Evolutionary conservation across 2,797 vertebrate genomes (phyloP), one percentile per base, ranked within the genome.

Genomic region (Oreonectes daqikongensis): DNA sequence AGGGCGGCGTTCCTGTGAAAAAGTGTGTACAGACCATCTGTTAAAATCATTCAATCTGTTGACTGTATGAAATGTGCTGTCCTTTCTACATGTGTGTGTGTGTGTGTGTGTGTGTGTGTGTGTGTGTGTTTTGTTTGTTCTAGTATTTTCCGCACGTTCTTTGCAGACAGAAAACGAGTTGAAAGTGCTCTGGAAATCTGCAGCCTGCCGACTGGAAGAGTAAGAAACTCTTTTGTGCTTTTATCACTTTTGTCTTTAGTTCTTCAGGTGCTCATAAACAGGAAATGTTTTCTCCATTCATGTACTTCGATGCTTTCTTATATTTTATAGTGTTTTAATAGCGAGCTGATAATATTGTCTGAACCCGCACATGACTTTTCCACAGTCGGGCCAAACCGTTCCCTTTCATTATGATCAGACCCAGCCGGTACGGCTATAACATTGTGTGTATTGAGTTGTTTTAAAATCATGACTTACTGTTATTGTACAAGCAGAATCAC

Each of bases 141-240:
- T 90, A 99, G 97, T 87, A 93, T 99, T 84, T 97, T 96, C 88
- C 95, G 96, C 85, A 87, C 97, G 86, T 97, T 97, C 88, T 96
- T 95, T 5, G 93, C 96, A 35, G 97, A 99, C 89, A 94, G 96
- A 88, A 98, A 98, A 81, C 91, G 97, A 59, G 95, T 99, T 46
- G 97, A 99, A 90, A 98, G 95, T 0, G 96, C 96, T 0, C 85
- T 99, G 88, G 97, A 99, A 87, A 94, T 95, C 86, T 99, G 97
- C 84, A 94, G 93, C 88, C 96, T 99, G 85, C 95, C 96, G 64
- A 96, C 95, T 73, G 96, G 95, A 86, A 94, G 97, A 93, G 97
- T 99, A 89, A 96, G 96, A 83, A 42, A 67, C 61, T 44, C 24
- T 9, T 46, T 30, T 53, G 40, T 50, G 46, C 7, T 50, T n/a